Evolutionary conservation across 1,140 invertebrate species (phyloP), one percentile per base, ranked within the genome.

Genomic region (Gonatopus flavifemur): DNA sequence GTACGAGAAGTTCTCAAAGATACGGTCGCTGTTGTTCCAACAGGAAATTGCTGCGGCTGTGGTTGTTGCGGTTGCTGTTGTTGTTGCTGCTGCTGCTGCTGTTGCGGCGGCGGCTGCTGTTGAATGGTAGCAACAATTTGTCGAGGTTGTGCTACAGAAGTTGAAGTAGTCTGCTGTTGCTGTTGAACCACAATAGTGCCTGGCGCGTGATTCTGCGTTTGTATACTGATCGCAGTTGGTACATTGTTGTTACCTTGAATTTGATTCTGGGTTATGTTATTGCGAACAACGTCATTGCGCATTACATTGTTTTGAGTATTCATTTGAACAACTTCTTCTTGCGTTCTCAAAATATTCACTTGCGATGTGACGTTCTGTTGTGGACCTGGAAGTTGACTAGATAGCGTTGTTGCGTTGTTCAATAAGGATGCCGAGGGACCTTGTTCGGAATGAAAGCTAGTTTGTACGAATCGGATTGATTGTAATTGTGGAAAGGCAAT

Each of bases 1-100:
- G 80, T 77, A 21, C 82, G 70, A 0, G 78, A 74, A 13, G 83
- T 67, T 61, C 81, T 81, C 2, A 81, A 79, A 18, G 80, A 64
- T 7, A 80, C 76, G 30, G 78, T 76, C 1, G 78, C 72, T 35
- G 76, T 76, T 25, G 79, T 38, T 19, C 49, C 56, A 22, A 52
- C 40, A 13, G 62, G 64, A 37, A 55, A 62, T 20, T 62, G 67
- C n/a, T 62, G 69, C 24, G 60, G 59, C 9, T 63, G 58, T 33
- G 44, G 58, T 10, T 49, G 50, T 13, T 49, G 53, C 24, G 38
- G n/a, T 24, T 16, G 32, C n/a, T 8, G 32, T 35, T 15, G 10
- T 13, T 37, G 32, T 22, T 18, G 24, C 18, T 45, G 53, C 18
- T 35, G 36, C 22, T 47, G 39, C 22, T 57, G 59, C 7, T 52